Percentiles rank a stretch among this genome's conserved stretches.
phyloP scores from a whole-genome alignment of 2,888 invertebrate genomes.

The Brachypalpus laphriformis region DNA sequence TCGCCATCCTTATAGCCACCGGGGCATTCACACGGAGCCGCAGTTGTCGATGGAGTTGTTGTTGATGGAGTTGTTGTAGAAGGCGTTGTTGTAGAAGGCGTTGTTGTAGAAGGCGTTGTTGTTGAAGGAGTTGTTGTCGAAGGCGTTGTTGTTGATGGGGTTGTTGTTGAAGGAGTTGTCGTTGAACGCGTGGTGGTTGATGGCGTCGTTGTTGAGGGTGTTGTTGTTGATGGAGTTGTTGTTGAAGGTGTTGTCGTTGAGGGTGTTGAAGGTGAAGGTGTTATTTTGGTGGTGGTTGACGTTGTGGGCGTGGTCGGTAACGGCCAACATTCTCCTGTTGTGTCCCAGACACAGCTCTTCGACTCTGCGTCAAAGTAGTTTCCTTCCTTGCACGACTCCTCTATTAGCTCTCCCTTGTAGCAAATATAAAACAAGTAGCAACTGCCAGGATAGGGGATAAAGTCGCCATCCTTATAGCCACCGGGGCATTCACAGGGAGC shows the following conservation, averaged over 20 bases:
- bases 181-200: neutral
- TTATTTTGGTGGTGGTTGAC: constrained; percentile 1
- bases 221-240: neutral
- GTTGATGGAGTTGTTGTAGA: neutral
- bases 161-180: neutral
- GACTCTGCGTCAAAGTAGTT: constrained; percentile 75
- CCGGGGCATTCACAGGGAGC: constrained; percentile 75
- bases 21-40: neutral
- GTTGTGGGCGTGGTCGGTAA: neutral
- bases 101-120: neutral
- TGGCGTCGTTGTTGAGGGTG: neutral
- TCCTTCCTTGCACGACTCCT: constrained; percentile 76
- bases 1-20: constrained; percentile 74
- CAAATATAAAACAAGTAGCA: constrained; percentile 78
- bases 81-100: neutral
- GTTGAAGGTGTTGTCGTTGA: neutral
- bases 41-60: neutral
- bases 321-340: constrained; percentile 21
- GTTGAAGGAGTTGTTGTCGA: neutral
- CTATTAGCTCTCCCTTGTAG: constrained; percentile 72
- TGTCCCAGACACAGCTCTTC: constrained; percentile 75
- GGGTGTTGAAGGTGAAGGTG: neutral
- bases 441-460: constrained; percentile 74
- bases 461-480: constrained; percentile 75
- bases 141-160: neutral